Conservation (phyloP, 2,797 vertebrate genomes). For the Potorous gilbertii region DNA sequence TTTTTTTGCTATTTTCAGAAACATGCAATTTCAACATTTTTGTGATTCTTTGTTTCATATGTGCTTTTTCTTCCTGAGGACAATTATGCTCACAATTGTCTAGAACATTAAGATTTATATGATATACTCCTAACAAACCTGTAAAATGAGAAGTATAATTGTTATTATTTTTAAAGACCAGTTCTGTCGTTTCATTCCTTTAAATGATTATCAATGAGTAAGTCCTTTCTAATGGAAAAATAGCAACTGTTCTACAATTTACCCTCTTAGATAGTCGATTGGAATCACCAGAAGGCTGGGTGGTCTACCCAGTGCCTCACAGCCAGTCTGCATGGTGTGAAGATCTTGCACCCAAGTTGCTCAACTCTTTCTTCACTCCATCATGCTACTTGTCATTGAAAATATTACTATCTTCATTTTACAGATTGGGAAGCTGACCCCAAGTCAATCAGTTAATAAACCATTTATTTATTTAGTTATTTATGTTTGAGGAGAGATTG, state of each 20-base stretch:
- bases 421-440: not conserved
- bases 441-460: not conserved
- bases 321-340: not conserved
- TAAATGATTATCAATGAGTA: not conserved
- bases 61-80: no score
- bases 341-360: not conserved
- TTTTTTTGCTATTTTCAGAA: not conserved
- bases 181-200: not conserved
- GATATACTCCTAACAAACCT: no score
- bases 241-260: not conserved
- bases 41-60: no score
- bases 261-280: not conserved
- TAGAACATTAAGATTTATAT: no score
- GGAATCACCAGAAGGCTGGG: not conserved
- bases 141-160: no score
- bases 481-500: not conserved
- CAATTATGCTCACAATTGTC: no score
- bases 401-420: not conserved
- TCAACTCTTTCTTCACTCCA: not conserved
- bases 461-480: no score
- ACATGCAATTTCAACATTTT: no score
- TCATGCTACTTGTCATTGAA: not conserved
- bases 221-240: not conserved
- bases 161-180: no score
- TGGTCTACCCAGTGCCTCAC: no score